Percentiles rank a stretch among this genome's conserved stretches.
These are phyloP conservation scores for Cyphomyrmex costatus DNA, from an alignment of 1,140 invertebrate genomes.

Conservation along the genomic window DNA sequence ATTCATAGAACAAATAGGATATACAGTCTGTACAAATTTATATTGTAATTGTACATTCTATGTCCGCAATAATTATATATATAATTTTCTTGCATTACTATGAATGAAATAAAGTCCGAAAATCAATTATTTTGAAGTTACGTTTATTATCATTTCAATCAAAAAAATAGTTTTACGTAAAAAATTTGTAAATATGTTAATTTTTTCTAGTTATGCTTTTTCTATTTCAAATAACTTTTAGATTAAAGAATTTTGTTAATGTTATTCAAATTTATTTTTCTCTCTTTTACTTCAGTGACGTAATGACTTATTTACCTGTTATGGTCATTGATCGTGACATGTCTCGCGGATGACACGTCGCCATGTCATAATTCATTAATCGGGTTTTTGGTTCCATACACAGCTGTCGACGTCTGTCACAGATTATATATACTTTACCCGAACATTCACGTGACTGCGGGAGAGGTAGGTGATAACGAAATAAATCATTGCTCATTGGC, in stretches of 20 bases:
- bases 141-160: background rate
- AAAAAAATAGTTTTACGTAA: background rate
- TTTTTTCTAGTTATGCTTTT: background rate
- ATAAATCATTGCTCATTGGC: slow-evolving; percentile 60
- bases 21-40: background rate
- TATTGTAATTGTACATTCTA: background rate
- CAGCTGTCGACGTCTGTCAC: background rate
- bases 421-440: slow-evolving; percentile 10
- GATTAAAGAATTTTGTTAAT: background rate
- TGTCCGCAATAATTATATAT: background rate
- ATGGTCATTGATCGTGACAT: slow-evolving; percentile 7
- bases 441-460: slow-evolving; percentile 7
- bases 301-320: background rate
- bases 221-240: background rate
- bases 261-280: slow-evolving; percentile 27
- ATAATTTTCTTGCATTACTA: background rate
- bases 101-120: background rate
- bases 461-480: slow-evolving; percentile 49
- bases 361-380: slow-evolving; percentile 49
- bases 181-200: background rate
- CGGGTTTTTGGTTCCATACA: background rate
- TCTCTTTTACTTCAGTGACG: background rate
- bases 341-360: slow-evolving; percentile 18
- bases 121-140: background rate
- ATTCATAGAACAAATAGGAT: background rate